phyloP scores from a whole-genome alignment of 2,797 vertebrate species.

The Rhincodon typus region DNA sequence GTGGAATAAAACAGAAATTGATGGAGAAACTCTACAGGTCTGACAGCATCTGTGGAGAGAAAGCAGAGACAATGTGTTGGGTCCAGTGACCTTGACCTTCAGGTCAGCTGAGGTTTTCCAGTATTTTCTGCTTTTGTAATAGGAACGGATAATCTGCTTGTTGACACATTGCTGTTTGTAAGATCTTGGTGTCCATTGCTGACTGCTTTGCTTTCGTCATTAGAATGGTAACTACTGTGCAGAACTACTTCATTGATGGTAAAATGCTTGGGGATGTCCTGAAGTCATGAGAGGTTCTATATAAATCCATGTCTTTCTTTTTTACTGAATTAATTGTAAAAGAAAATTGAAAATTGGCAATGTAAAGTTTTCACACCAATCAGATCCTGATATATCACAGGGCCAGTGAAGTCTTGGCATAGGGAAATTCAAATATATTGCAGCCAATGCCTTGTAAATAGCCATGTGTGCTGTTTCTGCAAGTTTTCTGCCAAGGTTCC shows the following conservation, averaged over 20 bases:
- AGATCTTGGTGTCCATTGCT: background rate
- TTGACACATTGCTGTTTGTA: background rate
- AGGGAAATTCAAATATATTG: background rate
- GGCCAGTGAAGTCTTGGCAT: background rate
- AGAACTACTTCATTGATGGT: background rate
- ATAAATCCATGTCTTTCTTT: background rate
- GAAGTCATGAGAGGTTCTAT: background rate
- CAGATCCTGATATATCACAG: background rate
- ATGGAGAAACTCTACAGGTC: no score
- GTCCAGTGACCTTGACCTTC: no score
- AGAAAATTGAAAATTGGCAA: constrained; percentile 1
- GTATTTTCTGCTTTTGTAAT: no score
- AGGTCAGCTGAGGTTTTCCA: no score
- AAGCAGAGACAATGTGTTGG: no score
- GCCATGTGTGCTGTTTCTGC: background rate
- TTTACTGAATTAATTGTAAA: background rate
- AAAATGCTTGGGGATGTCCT: background rate
- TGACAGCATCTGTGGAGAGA: no score
- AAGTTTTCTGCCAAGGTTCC: background rate
- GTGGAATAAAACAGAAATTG: no score
- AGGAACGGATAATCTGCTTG: background rate
- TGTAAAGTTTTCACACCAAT: background rate
- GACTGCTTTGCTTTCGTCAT: background rate
- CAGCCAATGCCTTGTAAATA: background rate
- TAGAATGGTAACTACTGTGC: no score